A percentile compares a stretch with the other conserved stretches of the same genome.
Conservation (phyloP, 1,140 invertebrate species). For the Tetramorium alpestre region DNA sequence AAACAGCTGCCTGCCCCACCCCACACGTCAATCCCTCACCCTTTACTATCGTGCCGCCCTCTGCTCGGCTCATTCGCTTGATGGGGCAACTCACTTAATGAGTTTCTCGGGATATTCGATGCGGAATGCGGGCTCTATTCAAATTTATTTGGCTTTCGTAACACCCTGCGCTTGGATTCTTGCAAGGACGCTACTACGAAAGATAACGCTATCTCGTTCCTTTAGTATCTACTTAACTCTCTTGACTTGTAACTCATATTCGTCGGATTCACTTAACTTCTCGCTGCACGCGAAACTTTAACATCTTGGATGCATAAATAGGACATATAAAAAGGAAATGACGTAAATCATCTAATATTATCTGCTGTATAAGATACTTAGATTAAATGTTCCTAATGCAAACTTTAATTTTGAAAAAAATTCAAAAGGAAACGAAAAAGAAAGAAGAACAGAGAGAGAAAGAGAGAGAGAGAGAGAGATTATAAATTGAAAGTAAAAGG, state of each 20-base stretch:
- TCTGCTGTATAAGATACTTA: neutral
- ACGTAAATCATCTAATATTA: neutral
- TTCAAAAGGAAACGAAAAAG: neutral
- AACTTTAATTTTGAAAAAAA: neutral
- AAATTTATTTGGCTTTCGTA: conserved; percentile 73
- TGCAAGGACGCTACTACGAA: conserved; percentile 6
- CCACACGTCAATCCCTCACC: conserved; percentile 26
- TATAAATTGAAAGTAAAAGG: neutral
- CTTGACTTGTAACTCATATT: conserved; percentile 26
- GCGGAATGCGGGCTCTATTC: conserved; percentile 82
- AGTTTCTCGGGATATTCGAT: conserved; percentile 82
- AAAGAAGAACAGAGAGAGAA: neutral
- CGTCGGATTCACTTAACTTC: conserved; percentile 1
- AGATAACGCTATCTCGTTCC: conserved; percentile 37
- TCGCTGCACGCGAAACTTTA: neutral
- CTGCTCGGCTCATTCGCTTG: conserved; percentile 4
- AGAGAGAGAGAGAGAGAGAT: neutral
- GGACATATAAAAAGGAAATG: neutral
- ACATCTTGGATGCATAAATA: neutral
- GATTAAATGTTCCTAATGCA: neutral
- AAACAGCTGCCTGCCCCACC: conserved; percentile 35
- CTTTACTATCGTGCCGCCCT: neutral
- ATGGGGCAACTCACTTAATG: conserved; percentile 79
- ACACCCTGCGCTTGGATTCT: conserved; percentile 38
- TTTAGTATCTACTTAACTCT: conserved; percentile 32